phyloP scores from a whole-genome alignment of 2,888 invertebrate species.

The Sturmia bella region DNA sequence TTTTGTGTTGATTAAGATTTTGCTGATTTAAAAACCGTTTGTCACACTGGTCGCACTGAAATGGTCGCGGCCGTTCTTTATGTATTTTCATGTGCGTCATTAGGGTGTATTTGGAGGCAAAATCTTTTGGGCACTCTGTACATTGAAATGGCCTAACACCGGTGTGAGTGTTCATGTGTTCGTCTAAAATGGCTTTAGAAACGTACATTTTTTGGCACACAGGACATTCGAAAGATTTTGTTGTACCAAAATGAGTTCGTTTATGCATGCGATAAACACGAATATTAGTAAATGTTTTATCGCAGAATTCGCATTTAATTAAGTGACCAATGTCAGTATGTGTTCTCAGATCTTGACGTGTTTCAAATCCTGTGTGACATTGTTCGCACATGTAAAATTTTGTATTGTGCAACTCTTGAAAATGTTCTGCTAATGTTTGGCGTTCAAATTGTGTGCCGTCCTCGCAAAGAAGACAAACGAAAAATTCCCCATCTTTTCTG shows the following conservation, averaged over 20 bases:
- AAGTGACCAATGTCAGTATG: conserved; percentile 86
- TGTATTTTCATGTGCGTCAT: conserved; percentile 90
- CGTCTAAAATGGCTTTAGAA: conserved; percentile 87
- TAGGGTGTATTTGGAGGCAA: conserved; percentile 90
- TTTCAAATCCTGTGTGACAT: conserved; percentile 86
- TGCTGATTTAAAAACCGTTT: conserved; percentile 90
- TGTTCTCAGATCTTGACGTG: conserved; percentile 84
- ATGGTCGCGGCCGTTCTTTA: conserved; percentile 86
- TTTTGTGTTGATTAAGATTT: conserved; percentile 88
- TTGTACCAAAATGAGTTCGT: conserved; percentile 84
- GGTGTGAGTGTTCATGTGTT: conserved; percentile 88
- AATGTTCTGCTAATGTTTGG: conserved; percentile 85
- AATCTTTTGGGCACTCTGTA: conserved; percentile 86
- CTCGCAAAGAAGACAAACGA: conserved; percentile 69
- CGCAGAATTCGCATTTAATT: conserved; percentile 84
- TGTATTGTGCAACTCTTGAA: conserved; percentile 85
- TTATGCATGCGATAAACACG: conserved; percentile 85
- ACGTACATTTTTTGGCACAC: conserved; percentile 87
- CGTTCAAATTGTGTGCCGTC: conserved; percentile 81
- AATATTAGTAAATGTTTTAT: conserved; percentile 85
- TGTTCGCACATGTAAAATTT: conserved; percentile 87
- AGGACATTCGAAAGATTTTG: conserved; percentile 86
- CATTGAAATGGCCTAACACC: conserved; percentile 87
- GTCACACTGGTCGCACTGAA: conserved; percentile 85
- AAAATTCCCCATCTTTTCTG: conserved; percentile 55